A percentile compares a stretch with the other conserved stretches of the same genome.
phyloP scores from a whole-genome alignment of 1,140 invertebrate genomes.

The Drosophila pseudoananassae region DNA sequence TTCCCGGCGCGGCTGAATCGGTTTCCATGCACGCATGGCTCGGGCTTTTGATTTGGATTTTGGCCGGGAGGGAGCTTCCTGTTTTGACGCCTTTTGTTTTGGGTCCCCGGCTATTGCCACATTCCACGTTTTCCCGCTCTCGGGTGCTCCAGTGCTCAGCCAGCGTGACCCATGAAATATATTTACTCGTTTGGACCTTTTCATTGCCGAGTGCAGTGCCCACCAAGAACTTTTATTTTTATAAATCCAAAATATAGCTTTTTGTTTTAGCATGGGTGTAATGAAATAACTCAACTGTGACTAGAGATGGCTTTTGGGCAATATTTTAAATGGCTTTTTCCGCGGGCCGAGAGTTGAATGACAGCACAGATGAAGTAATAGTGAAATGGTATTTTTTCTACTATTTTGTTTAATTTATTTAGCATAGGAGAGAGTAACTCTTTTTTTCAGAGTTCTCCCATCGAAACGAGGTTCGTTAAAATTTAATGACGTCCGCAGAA shows the following conservation, averaged over 20 bases:
- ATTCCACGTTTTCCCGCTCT: conserved; percentile 21
- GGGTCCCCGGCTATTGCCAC: neutral
- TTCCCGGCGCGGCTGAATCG: conserved; percentile 1
- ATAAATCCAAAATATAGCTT: conserved; percentile 10
- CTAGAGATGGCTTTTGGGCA: conserved; percentile 9
- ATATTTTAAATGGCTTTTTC: conserved; percentile 13
- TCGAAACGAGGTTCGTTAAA: neutral
- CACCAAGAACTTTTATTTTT: conserved; percentile 45
- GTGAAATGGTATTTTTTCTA: no score
- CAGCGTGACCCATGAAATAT: conserved; percentile 62
- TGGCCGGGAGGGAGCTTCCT: conserved; percentile 17
- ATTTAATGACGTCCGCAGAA: neutral
- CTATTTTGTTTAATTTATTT: no score
- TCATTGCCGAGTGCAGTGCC: conserved; percentile 15
- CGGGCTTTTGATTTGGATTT: conserved; percentile 37
- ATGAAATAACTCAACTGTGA: conserved; percentile 66
- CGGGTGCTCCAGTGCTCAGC: conserved; percentile 11
- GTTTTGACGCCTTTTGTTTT: conserved; percentile 49
- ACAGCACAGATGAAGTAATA: conserved; percentile 10
- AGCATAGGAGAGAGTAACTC: no score
- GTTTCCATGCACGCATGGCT: conserved; percentile 43
- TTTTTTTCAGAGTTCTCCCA: conserved; percentile 1
- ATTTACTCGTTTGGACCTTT: conserved; percentile 43
- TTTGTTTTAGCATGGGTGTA: conserved; percentile 25
- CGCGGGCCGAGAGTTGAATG: conserved; percentile 2